A percentile compares a stretch with the other conserved stretches of the same genome.
phyloP scores from a whole-genome alignment of 2,888 invertebrate genomes.

The Agrotis exclamationis region DNA sequence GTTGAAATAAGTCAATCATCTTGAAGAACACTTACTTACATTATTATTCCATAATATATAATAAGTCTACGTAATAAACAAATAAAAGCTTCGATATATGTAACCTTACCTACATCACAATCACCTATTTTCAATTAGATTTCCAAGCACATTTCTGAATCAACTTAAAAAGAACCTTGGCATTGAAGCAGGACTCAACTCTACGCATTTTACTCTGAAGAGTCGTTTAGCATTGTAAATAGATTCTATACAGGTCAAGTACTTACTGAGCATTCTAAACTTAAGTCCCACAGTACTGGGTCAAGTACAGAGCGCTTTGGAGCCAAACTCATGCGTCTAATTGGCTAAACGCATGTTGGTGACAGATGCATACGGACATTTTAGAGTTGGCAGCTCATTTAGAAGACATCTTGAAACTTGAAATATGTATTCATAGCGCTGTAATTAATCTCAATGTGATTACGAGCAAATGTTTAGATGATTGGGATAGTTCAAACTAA shows the following conservation, averaged over 20 bases:
- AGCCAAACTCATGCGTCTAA: slow-evolving; percentile 38
- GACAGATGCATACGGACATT: slow-evolving; percentile 24
- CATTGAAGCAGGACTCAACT: slow-evolving; percentile 39
- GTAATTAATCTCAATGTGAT: neutral
- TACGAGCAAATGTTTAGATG: neutral
- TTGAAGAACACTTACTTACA: neutral
- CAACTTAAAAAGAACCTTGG: slow-evolving; percentile 43
- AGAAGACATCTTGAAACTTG: slow-evolving; percentile 10
- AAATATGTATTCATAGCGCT: neutral
- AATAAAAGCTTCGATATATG: neutral
- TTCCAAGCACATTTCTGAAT: slow-evolving; percentile 18
- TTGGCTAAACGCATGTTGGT: slow-evolving; percentile 28
- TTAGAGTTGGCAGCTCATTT: slow-evolving; percentile 14
- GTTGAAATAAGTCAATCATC: slow-evolving; percentile 12
- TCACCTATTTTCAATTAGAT: slow-evolving; percentile 13
- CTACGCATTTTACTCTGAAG: slow-evolving; percentile 34
- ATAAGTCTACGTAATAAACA: neutral
- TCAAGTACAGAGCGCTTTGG: slow-evolving; percentile 54
- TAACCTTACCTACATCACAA: neutral
- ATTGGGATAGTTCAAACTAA: neutral
- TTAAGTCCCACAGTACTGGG: slow-evolving; percentile 45
- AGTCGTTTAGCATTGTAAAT: slow-evolving; percentile 54
- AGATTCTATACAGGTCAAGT: slow-evolving; percentile 59
- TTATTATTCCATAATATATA: neutral
- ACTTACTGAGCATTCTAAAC: slow-evolving; percentile 46